Percentiles rank a stretch among this genome's conserved stretches.
Conservation (phyloP, 2,888 invertebrate species). For the Mycalesis mineus region DNA sequence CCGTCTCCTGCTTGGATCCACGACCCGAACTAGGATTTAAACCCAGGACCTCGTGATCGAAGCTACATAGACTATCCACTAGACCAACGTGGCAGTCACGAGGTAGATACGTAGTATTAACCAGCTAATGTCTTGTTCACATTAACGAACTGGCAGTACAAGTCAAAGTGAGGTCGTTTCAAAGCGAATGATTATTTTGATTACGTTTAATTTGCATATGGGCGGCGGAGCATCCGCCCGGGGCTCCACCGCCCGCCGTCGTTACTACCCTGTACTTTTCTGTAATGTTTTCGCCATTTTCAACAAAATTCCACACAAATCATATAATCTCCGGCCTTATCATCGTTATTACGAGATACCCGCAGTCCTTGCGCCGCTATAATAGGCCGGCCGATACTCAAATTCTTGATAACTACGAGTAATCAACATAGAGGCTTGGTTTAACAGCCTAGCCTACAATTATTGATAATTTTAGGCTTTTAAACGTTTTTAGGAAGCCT, state of each 20-base stretch:
- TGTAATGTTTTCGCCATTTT: conserved; percentile 79
- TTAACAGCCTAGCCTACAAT: conserved; percentile 72
- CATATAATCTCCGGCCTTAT: conserved; percentile 76
- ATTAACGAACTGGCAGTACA: conserved; percentile 40
- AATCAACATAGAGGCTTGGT: conserved; percentile 72
- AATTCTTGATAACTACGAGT: conserved; percentile 76
- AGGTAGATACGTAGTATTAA: no score
- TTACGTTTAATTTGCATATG: conserved; percentile 78
- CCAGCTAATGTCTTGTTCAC: conserved; percentile 18
- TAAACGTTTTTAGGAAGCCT: conserved; percentile 74
- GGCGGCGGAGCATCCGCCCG: conserved; percentile 56
- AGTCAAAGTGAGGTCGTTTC: conserved; percentile 44
- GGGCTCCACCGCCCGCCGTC: conserved; percentile 53
- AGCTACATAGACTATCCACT: no score
- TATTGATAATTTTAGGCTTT: conserved; percentile 73
- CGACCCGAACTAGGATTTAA: no score
- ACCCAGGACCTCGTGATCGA: no score
- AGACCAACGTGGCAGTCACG: no score
- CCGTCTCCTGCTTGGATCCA: no score
- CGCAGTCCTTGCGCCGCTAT: conserved; percentile 63
- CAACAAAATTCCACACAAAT: conserved; percentile 78
- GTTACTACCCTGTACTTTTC: conserved; percentile 75
- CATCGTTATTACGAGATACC: conserved; percentile 73
- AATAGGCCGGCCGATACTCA: conserved; percentile 67
- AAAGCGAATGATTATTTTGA: conserved; percentile 76